Evolutionary conservation across 2,888 invertebrate species (phyloP), one percentile per base, ranked within the genome.

Genomic region (Synanthedon formicaeformis): DNA sequence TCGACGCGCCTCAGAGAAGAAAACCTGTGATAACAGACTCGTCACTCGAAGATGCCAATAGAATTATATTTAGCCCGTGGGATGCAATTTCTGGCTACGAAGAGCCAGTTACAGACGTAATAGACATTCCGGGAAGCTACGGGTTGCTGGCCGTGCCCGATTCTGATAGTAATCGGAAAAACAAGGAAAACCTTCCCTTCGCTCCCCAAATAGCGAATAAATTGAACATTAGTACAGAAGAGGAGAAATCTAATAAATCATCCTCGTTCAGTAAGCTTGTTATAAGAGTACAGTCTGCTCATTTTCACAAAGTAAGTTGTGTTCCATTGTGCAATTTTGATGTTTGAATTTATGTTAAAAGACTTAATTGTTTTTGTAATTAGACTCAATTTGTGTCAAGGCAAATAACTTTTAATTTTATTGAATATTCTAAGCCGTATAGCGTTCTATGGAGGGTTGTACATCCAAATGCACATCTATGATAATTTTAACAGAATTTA

Each of bases 51-150:
- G 84, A 87, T 71, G 87, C 84, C 68, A 87, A 87, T 75, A 83
- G 84, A 78, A 87, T 87, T 73, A 87, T 87, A 80, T 87, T 87
- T 73, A 87, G 86, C 73, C 87, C 87, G 52, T 87, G 87, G 87
- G 86, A 87, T 59, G 71, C 87, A 67, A 77, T 86, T 67, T 78
- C 85, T 54, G 81, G 83, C 45, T 85, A 74, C 72, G 87, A 84
- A 58, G 84, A 84, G 55, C 64, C 79, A 45, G 83, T 75, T 58
- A 86, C 85, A 62, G 84, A 84, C 67, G 74, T 85, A 65, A 77
- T 83, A 75, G 85, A 85, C 71, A 80, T 86, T 71, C 84, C 83
- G 34, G 78, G 76, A 61, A 80, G 81, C 74, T 77, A 64, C 60
- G 68, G 65, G 58, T 58, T 67, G 45, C 63, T 67, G 64, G 66